These are phyloP conservation scores for Sesia apiformis DNA, from an alignment of 2,888 invertebrate genomes.

Conservation along the genomic window DNA sequence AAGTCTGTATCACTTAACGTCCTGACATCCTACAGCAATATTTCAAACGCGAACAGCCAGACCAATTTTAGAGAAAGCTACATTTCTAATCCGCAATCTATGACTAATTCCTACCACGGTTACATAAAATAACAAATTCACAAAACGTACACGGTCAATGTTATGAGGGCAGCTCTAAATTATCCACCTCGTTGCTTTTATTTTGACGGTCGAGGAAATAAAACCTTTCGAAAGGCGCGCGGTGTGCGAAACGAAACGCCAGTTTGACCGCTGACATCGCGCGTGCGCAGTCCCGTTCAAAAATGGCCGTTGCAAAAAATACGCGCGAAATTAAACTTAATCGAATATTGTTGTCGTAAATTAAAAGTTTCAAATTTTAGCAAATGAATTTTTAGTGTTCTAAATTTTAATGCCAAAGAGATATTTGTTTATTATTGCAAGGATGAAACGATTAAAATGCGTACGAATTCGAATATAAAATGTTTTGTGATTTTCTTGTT, in stretches of 20 bases:
- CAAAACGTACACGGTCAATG: slow-evolving; percentile 3
- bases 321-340: slow-evolving; percentile 48
- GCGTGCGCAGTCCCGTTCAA: slow-evolving; percentile 37
- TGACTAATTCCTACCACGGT: not conserved
- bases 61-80: not conserved
- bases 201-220: slow-evolving; percentile 17
- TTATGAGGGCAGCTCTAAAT: not conserved
- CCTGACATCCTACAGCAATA: slow-evolving; percentile 11
- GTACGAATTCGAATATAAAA: slow-evolving; percentile 34
- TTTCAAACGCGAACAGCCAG: not conserved
- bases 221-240: slow-evolving; percentile 11
- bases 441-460: slow-evolving; percentile 36
- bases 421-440: slow-evolving; percentile 7
- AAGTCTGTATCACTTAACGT: not conserved
- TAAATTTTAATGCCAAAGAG: slow-evolving; percentile 8
- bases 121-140: not conserved
- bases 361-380: not conserved
- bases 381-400: not conserved
- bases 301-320: slow-evolving; percentile 32
- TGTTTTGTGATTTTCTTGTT: slow-evolving; percentile 30
- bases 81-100: not conserved
- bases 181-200: slow-evolving; percentile 12
- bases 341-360: not conserved
- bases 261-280: slow-evolving; percentile 27
- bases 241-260: slow-evolving; percentile 17